Percentiles rank a stretch among this genome's conserved stretches.
Evolutionary conservation across 1,140 invertebrate species (phyloP).

Genomic region (Helicoverpa zea): DNA sequence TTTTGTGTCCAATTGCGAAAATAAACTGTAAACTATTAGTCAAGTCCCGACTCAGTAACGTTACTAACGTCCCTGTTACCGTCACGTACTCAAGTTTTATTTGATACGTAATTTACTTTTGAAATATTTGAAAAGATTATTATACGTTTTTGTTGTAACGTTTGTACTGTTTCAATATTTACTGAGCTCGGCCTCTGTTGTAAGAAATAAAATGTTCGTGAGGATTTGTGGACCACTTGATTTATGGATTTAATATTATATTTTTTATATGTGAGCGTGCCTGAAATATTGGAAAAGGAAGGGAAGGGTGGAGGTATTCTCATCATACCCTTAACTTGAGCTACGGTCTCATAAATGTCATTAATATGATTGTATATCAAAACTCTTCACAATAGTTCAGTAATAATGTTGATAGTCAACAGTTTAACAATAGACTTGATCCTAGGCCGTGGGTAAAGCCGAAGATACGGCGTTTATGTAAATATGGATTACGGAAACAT

Average conservation of each 20-base stretch:
- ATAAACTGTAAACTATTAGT: background rate
- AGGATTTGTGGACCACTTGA: constrained; percentile 35
- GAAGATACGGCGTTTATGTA: too few species aligned
- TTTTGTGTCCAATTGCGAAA: background rate
- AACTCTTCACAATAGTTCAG: too few species aligned
- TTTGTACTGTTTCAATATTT: constrained; percentile 45
- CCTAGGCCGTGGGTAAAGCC: too few species aligned
- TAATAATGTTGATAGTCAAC: too few species aligned
- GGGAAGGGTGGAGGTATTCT: background rate
- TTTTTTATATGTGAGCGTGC: constrained; percentile 26
- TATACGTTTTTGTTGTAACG: constrained; percentile 32
- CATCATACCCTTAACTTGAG: constrained; percentile 10
- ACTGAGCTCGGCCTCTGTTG: constrained; percentile 10
- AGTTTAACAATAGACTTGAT: too few species aligned
- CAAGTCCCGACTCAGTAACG: too few species aligned
- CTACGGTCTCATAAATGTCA: background rate
- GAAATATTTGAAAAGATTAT: constrained; percentile 51
- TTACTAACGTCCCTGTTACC: background rate
- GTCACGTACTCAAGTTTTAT: constrained; percentile 40
- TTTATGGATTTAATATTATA: constrained; percentile 43
- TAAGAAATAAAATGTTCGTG: background rate
- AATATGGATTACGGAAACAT: too few species aligned
- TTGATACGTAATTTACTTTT: constrained; percentile 49
- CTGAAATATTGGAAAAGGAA: background rate
- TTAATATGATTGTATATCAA: background rate